Evolutionary conservation across 2,888 invertebrate species (phyloP), one percentile per base, ranked within the genome.

Genomic region (Xanthia icteritia): DNA sequence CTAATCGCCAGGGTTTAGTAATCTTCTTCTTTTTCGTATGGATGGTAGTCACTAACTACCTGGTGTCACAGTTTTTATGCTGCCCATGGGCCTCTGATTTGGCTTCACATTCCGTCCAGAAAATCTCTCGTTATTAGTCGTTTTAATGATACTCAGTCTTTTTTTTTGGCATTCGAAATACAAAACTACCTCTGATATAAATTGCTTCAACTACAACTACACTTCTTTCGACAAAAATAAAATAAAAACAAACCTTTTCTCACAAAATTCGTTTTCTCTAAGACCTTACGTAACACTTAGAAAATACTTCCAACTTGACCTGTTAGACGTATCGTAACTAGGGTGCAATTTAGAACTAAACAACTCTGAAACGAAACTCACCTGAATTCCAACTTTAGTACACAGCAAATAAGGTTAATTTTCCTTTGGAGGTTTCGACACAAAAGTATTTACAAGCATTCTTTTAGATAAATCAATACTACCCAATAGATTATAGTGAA

Each of bases 381-480:
- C 9, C 48, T 13, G 5, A 78, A 27, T 31, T 63, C 6, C 2
- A 17, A 72, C 63, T 42, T 17, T 63, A 20, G 0, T 0, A 0
- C 0, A 0, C 4, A 0, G 5, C 0, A 0, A 6, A 39, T 17
- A 84, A 63, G 39, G 54, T 84, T 36, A 1, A 3, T 31, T 74
- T 69, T 72, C 0, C 5, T 39, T 31, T 71, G 27, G 0, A 15
- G 0, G 0, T 15, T n/a, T 36, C 5, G 0, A 15, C n/a, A 27
- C 20, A 66, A 20, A 66, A 68, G 63, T 39, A 56, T 71, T 71
- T 54, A 61, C 15, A 17, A 60, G 48, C 13, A 15, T 73, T 82
- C 42, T 73, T 82, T 73, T 51, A 64, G 27, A n/a, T 20, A 56
- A 77, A 74, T 83, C 84, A 65, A 86, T 86, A 66, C 51, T 60